phyloP scores from a whole-genome alignment of 2,113 vertebrate species.

The Upupa epops region DNA sequence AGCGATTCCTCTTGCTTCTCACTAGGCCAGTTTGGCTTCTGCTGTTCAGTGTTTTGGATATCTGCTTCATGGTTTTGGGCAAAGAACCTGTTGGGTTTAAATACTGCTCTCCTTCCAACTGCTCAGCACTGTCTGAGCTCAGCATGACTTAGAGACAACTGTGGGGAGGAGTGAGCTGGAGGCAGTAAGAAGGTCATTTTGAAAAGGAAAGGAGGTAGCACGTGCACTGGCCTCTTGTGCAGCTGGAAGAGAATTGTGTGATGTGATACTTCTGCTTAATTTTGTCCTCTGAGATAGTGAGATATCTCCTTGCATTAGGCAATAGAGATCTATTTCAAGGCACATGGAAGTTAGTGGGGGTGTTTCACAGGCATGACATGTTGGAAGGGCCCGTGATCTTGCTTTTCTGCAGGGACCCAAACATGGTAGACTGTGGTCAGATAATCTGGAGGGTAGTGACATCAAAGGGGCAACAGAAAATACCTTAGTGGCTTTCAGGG shows the following conservation, averaged over 20 bases:
- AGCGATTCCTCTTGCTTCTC: not conserved
- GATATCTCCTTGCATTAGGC: not conserved
- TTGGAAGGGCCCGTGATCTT: not conserved
- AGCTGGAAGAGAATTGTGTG: not conserved
- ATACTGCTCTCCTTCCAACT: not conserved
- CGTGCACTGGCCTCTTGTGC: not conserved
- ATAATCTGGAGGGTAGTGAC: not conserved
- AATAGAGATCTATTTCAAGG: not conserved
- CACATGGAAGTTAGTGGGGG: not conserved
- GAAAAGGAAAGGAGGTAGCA: not conserved
- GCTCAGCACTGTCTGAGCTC: not conserved
- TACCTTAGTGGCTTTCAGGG: not conserved
- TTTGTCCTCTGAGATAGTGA: not conserved
- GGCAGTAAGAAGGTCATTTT: not conserved
- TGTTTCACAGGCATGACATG: accelerated
- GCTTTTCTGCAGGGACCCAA: not conserved
- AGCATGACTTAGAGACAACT: not conserved
- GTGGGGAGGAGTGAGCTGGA: not conserved
- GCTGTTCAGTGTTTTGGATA: not conserved
- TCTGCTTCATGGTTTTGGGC: not conserved
- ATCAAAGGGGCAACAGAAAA: not conserved
- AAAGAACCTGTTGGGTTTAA: not conserved
- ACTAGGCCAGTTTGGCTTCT: not conserved
- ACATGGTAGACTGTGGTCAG: accelerated
- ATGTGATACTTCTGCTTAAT: not conserved